Conservation (phyloP, 2,888 invertebrate genomes). For the Parnassius mnemosyne region DNA sequence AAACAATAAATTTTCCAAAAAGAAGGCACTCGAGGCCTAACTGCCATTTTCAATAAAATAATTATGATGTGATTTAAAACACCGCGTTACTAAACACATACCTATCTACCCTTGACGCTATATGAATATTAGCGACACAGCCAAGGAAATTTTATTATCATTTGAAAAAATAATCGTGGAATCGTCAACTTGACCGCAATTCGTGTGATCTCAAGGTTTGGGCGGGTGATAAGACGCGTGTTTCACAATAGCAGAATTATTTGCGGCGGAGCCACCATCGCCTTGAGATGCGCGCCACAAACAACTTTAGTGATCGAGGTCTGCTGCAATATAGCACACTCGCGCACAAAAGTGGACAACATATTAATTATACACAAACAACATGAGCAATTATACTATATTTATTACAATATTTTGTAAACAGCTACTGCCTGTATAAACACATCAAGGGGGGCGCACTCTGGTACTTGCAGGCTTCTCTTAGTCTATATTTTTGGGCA, state of each 20-base stretch:
- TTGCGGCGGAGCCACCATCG: constrained; percentile 69
- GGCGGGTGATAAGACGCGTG: constrained; percentile 63
- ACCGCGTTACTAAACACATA: constrained; percentile 4
- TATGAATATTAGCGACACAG: constrained; percentile 28
- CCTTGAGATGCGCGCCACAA: constrained; percentile 77
- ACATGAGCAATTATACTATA: no score
- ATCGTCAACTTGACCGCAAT: constrained; percentile 80
- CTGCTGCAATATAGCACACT: constrained; percentile 66
- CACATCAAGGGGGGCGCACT: no score
- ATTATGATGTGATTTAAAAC: no score
- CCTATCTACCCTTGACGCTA: constrained; percentile 13
- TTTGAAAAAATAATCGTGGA: constrained; percentile 66
- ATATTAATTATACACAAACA: no score
- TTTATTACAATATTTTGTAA: no score
- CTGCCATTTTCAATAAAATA: not conserved
- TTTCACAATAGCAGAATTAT: constrained; percentile 81
- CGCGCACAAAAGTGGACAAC: constrained; percentile 51
- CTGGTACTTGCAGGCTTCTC: no score
- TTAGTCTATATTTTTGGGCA: no score
- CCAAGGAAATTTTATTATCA: constrained; percentile 61
- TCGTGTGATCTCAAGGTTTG: constrained; percentile 75
- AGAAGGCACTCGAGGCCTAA: not conserved
- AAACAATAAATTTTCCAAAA: no score
- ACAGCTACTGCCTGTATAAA: no score
- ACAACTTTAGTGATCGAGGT: constrained; percentile 64